Evolutionary conservation across 2,888 invertebrate species (phyloP), one percentile per base, ranked within the genome.

Genomic region (Brachyptera putata): DNA sequence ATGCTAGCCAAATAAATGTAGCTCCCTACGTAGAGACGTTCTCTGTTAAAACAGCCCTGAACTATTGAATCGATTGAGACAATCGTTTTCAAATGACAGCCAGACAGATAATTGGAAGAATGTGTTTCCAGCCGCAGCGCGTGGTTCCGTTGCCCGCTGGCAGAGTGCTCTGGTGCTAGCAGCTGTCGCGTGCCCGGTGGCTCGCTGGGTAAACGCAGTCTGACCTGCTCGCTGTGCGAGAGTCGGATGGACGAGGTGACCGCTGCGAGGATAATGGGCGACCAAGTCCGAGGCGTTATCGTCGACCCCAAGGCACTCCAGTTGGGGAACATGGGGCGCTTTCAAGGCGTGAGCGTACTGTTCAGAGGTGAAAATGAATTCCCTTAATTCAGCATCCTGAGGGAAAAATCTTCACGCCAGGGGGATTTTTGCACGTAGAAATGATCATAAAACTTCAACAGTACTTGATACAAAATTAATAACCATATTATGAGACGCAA

Each of bases 201-300:
- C 34, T 13, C 21, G n/a, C 21, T 60, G 3, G 48, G 24, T 21
- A 21, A 5, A 5, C n/a, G 9, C 4, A n/a, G n/a, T n/a, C 58
- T 21, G 18, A 14, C n/a, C 18, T 61, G 61, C 34, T 1, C 4
- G 16, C 5, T 16, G 11, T 61, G 61, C 24, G 49, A 46, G 11
- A 11, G n/a, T 11, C 21, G 25, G 21, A 26, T 56, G 48, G 24
- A 37, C 21, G 61, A 61, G 37, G 16, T 43, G 1, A 34, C 57
- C 11, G 49, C 46, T 14, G 61, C 58, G 13, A 46, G 61, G n/a
- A 58, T 56, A 11, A 58, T 24, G 22, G 56, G 56, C 13, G 58
- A 61, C 48, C 53, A 57, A 25, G 56, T 61, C 4, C 5, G 50
- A 16, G 61, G 61, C 1, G 25, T 46, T n/a, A 16, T 61, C 16